Evolutionary conservation across 2,888 invertebrate species (phyloP).

Genomic region (Melipona bicolor): DNA sequence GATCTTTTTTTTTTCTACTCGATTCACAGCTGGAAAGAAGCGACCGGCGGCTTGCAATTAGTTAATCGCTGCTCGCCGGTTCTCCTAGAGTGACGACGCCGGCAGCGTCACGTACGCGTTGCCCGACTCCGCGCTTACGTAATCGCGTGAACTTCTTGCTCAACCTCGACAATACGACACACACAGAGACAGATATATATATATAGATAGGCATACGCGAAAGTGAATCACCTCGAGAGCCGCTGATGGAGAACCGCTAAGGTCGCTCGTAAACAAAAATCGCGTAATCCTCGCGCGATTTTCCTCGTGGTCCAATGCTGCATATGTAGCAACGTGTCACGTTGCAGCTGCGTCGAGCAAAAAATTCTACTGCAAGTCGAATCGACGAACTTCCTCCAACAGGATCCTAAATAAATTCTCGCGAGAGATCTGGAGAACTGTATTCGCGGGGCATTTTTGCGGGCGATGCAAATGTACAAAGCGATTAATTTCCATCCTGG

Average conservation of each 20-base stretch:
- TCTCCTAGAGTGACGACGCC: slow-evolving; percentile 4
- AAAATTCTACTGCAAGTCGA: not conserved
- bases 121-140: slow-evolving; percentile 24
- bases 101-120: slow-evolving; percentile 30
- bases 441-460: not conserved
- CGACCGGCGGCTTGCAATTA: too few species aligned
- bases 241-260: slow-evolving; percentile 28
- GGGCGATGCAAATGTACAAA: not conserved
- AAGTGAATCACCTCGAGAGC: slow-evolving; percentile 37
- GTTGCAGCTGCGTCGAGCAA: not conserved
- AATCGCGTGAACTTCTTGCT: slow-evolving; percentile 31
- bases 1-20: too few species aligned
- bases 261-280: slow-evolving; percentile 30
- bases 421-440: not conserved
- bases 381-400: not conserved
- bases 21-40: not conserved
- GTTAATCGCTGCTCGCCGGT: not conserved
- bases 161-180: not conserved
- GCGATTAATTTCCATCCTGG: not conserved
- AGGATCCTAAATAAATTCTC: not conserved
- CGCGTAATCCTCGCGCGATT: not conserved
- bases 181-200: not conserved
- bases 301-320: not conserved
- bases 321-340: not conserved
- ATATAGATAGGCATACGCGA: not conserved